phyloP scores from a whole-genome alignment of 2,113 vertebrate genomes.

The Etia nguti region DNA sequence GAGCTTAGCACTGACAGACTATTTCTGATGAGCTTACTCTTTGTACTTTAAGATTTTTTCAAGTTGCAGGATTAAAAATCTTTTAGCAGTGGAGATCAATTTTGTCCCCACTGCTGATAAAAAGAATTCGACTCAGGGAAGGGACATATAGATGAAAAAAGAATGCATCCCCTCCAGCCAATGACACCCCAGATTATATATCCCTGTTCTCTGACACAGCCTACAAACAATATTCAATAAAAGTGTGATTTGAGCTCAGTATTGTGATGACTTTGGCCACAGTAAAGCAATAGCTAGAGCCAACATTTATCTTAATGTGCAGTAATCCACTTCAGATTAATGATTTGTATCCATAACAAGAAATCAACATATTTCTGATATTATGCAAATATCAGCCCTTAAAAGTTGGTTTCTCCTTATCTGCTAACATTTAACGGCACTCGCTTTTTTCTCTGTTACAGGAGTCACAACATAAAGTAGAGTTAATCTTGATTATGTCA shows the following conservation, averaged over 20 bases:
- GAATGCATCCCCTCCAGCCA: neutral
- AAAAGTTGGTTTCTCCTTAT: neutral
- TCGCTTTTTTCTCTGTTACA: neutral
- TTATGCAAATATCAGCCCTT: neutral
- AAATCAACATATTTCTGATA: neutral
- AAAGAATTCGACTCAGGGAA: neutral
- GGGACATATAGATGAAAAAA: neutral
- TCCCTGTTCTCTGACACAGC: neutral
- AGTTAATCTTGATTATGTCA: constrained; percentile 49
- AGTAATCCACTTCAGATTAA: neutral
- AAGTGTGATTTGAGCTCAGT: neutral
- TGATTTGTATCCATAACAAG: neutral
- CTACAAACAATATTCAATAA: neutral
- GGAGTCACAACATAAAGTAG: constrained; percentile 46
- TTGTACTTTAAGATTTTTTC: neutral
- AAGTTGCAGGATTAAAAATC: neutral
- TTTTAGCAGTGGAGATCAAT: neutral
- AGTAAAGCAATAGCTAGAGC: neutral
- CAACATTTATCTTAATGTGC: neutral
- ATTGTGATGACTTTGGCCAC: neutral
- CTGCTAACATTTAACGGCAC: neutral
- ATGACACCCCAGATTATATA: neutral
- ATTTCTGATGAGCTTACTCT: neutral
- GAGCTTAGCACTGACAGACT: neutral
- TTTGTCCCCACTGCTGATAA: neutral